Evolutionary conservation across 2,113 vertebrate genomes (phyloP), one percentile per base, ranked within the genome.

Genomic region (Turdus rufiventris): DNA sequence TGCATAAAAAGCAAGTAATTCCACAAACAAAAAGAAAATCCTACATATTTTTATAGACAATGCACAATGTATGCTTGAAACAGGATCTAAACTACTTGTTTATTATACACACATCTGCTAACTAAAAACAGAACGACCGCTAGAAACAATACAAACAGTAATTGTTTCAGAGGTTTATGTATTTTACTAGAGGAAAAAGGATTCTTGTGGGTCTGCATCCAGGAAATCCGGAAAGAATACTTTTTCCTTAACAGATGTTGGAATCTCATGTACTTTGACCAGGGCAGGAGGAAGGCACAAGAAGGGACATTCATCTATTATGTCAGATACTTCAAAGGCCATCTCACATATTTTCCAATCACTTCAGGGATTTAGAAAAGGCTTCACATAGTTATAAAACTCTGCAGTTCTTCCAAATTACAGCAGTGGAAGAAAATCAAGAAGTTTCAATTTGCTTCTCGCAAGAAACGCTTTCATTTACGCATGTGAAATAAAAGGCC

Each of bases 191-290:
- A 96, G 94, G 95, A 97, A 97, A 83, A 97, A 86, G 92, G 68
- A 96, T 90, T 96, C 91, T 96, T 95, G 85, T 53, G 84, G 90
- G 19, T 86, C 92, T 93, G 78, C 63, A 97, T 94, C 88, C 96
- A 96, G 96, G 96, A 97, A 96, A 97, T 95, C 85, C 56, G 61
- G 90, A 94, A 77, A 88, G 85, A 89, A 88, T 63, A 93, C 91
- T 88, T 96, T 88, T 96, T 97, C 95, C 96, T 97, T 83, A 93
- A 77, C 96, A 97, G 95, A 96, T 97, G 95, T 77, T 91, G 63
- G 60, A 33, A 8, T 29, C 60, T 60, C 61, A 34, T 67, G 53
- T 71, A 71, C 84, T 94, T 80, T 88, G 82, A 89, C 68, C 91
- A 74, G 67, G 67, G 82, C 88, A 94, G 62, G 82, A 1, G 13